These are phyloP conservation scores for Staurois parvus DNA, from an alignment of 2,797 vertebrate species.

Conservation along the genomic window DNA sequence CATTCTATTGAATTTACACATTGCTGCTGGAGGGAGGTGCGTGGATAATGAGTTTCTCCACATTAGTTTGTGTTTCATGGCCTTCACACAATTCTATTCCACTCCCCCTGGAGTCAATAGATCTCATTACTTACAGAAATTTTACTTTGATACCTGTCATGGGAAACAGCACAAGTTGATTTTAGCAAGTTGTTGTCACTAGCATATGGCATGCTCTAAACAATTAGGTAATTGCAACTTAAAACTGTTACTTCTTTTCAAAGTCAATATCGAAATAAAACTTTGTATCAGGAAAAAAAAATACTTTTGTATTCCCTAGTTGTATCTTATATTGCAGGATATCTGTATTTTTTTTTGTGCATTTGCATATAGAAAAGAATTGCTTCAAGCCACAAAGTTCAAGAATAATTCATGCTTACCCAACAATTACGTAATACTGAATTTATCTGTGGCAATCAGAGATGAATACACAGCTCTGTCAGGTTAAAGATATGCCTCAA, in stretches of 20 bases:
- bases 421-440: neutral
- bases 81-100: slow-evolving; percentile 57
- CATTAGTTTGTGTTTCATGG: slow-evolving; percentile 64
- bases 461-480: neutral
- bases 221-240: slow-evolving; percentile 51
- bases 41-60: slow-evolving; percentile 64
- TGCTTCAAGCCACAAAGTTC: neutral
- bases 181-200: slow-evolving; percentile 54
- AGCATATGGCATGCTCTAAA: slow-evolving; percentile 60
- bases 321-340: neutral
- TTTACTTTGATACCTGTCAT: slow-evolving; percentile 49
- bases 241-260: slow-evolving; percentile 41
- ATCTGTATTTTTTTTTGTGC: neutral
- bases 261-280: slow-evolving; percentile 44
- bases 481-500: neutral
- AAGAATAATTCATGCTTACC: neutral
- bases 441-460: slow-evolving; percentile 13
- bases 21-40: slow-evolving; percentile 62
- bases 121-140: slow-evolving; percentile 43
- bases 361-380: neutral
- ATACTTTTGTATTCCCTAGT: neutral
- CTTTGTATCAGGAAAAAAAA: slow-evolving; percentile 11
- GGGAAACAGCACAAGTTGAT: slow-evolving; percentile 54
- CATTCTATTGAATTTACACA: slow-evolving; percentile 73
- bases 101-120: slow-evolving; percentile 10